phyloP scores from a whole-genome alignment of 2,113 vertebrate species.

The Addax nasomaculatus region DNA sequence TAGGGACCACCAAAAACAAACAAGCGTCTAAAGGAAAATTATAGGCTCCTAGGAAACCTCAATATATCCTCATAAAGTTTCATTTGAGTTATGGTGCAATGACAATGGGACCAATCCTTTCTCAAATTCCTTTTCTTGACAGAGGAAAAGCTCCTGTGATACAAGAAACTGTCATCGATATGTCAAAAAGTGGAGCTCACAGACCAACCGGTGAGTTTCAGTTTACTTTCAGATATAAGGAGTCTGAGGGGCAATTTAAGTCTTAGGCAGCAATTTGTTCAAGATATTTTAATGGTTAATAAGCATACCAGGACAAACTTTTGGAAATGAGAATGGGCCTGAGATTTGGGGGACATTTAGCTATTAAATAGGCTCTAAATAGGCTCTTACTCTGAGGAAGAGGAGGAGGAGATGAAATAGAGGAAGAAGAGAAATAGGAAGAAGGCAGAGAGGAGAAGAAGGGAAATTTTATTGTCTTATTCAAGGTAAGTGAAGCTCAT shows the following conservation, averaged over 20 bases:
- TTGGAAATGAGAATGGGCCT: not conserved
- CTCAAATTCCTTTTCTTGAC: not conserved
- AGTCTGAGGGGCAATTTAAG: not conserved
- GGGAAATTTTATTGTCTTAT: not conserved
- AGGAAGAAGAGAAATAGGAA: not conserved
- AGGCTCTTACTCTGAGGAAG: not conserved
- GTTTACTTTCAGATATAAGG: not conserved
- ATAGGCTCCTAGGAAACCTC: not conserved
- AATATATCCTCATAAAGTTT: not conserved
- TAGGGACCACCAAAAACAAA: not conserved
- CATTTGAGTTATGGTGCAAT: not conserved
- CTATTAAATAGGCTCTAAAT: not conserved
- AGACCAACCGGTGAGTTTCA: not conserved
- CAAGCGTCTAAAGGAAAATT: not conserved
- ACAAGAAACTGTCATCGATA: not conserved
- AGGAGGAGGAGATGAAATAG: not conserved
- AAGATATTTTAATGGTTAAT: not conserved
- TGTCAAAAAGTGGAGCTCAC: not conserved
- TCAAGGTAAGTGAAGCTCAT: not conserved
- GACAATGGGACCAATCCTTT: not conserved
- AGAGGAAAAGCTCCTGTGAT: not conserved
- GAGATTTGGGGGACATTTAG: not conserved
- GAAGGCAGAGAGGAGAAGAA: not conserved
- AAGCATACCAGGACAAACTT: not conserved
- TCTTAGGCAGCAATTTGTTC: not conserved